A percentile compares a stretch with the other conserved stretches of the same genome.
Evolutionary conservation across 2,888 invertebrate species (phyloP).

Genomic region (Hydrotaea cyrtoneurina): DNA sequence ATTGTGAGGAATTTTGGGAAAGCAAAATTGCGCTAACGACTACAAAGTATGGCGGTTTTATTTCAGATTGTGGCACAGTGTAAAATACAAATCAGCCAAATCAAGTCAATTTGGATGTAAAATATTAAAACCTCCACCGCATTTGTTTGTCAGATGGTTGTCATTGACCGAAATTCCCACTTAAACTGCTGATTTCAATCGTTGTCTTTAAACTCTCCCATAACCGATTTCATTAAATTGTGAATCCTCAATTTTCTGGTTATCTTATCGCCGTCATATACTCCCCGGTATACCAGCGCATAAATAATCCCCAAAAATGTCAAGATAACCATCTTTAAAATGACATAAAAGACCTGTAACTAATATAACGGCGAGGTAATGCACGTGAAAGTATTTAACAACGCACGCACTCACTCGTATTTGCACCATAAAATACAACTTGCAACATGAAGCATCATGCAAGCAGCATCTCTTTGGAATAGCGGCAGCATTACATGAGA

Average conservation of each 20-base stretch:
- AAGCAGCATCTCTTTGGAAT: conserved; percentile 2
- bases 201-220: not conserved
- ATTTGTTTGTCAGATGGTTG: too few species aligned
- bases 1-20: not conserved
- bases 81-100: too few species aligned
- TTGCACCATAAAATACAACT: not conserved
- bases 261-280: not conserved
- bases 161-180: too few species aligned
- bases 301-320: not conserved
- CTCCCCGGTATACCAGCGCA: not conserved
- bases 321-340: conserved; percentile 13
- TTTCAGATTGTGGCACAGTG: not conserved
- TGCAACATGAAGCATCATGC: conserved; percentile 33
- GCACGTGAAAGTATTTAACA: conserved; percentile 27
- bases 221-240: conserved; percentile 6
- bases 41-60: not conserved
- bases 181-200: not conserved
- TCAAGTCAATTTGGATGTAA: too few species aligned
- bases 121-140: too few species aligned
- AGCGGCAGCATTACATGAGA: conserved; percentile 59
- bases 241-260: not conserved
- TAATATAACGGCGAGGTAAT: not conserved
- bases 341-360: conserved; percentile 23
- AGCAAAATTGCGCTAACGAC: not conserved
- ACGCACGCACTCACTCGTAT: not conserved